These are phyloP conservation scores for Pseudopipra pipra DNA, from an alignment of 2,113 vertebrate species.

Conservation along the genomic window DNA sequence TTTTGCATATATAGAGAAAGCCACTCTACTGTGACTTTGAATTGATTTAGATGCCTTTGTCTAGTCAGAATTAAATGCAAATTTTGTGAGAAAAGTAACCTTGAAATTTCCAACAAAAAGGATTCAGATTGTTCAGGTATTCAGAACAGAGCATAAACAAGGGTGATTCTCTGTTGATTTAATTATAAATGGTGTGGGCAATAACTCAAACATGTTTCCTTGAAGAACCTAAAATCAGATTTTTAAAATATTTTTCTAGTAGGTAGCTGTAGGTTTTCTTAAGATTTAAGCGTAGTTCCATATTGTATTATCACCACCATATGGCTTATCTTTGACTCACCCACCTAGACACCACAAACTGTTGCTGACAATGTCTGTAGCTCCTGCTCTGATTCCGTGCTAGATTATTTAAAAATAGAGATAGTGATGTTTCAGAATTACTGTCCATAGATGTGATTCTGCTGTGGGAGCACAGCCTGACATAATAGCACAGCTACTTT, in stretches of 20 bases:
- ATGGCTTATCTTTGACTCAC: conserved; percentile 43
- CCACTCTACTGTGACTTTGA: not conserved
- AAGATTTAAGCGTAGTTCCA: conserved; percentile 5
- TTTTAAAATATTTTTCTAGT: not conserved
- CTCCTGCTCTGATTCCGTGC: not conserved
- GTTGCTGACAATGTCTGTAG: not conserved
- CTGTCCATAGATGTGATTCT: not conserved
- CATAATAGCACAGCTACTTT: not conserved
- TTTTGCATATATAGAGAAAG: not conserved
- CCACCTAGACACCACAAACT: conserved; percentile 23
- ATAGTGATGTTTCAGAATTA: conserved; percentile 1
- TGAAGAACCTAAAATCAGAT: not conserved
- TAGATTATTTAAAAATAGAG: conserved; percentile 35
- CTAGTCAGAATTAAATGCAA: not conserved
- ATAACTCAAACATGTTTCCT: not conserved
- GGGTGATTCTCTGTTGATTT: not conserved
- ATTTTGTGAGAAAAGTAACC: conserved; percentile 3
- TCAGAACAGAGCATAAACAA: not conserved
- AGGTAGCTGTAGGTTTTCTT: not conserved
- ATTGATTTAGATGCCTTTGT: not conserved
- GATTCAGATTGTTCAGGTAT: not conserved
- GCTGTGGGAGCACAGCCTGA: not conserved
- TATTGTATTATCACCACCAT: conserved; percentile 24
- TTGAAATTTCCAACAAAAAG: not conserved
- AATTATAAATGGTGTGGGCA: not conserved